phyloP scores from a whole-genome alignment of 2,888 invertebrate genomes.

The Trichacis sp. region DNA sequence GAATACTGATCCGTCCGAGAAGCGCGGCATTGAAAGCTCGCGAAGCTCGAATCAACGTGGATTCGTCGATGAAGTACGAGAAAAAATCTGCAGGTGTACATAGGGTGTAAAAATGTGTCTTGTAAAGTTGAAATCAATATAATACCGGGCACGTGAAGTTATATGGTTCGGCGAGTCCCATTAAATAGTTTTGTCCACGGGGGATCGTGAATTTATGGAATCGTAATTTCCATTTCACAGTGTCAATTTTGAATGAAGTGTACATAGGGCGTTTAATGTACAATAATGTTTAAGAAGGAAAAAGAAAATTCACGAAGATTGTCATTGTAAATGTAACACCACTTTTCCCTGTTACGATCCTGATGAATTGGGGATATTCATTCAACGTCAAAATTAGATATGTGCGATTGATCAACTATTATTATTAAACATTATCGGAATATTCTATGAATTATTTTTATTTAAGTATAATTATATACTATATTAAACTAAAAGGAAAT shows the following conservation, averaged over 20 bases:
- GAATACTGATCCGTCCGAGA: not conserved
- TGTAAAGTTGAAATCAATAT: not conserved
- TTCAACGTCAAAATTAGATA: too few relatives aligned
- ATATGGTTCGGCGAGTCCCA: not conserved
- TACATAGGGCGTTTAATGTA: slow-evolving; percentile 14
- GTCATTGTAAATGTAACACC: not conserved
- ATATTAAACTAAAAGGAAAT: too few relatives aligned
- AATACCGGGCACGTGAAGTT: too few relatives aligned
- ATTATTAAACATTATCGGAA: too few relatives aligned
- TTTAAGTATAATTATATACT: too few relatives aligned
- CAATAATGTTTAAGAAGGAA: not conserved
- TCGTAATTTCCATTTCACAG: slow-evolving; percentile 14
- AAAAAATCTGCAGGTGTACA: not conserved
- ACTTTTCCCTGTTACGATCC: not conserved
- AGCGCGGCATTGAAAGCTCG: not conserved
- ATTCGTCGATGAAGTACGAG: not conserved
- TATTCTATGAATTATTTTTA: too few relatives aligned
- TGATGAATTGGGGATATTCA: too few relatives aligned
- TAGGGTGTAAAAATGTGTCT: not conserved
- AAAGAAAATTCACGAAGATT: not conserved
- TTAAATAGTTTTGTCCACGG: not conserved
- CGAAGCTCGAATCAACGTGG: too few relatives aligned
- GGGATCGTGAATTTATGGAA: not conserved
- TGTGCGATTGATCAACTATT: too few relatives aligned
- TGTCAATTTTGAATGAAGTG: slow-evolving; percentile 30